Evolutionary conservation across 2,888 invertebrate species (phyloP), one percentile per base, ranked within the genome.

Genomic region (Stenichneumon culpator): DNA sequence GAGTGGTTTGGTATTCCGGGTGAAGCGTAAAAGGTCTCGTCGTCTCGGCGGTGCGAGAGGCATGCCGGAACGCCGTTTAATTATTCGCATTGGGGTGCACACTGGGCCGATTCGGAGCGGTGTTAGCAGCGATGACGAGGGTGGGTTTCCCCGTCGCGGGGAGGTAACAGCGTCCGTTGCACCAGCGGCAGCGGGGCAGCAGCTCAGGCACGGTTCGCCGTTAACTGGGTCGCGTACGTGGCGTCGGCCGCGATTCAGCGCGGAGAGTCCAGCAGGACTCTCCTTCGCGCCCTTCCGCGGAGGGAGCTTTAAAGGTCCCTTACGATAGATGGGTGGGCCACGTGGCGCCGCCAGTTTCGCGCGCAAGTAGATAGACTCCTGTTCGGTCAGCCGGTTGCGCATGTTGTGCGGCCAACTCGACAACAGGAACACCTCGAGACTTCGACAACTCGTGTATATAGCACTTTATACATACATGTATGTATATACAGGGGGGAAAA

Each of bases 301-400:
- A 63, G 52, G 52, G 44, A 50, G 72, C 84, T 86, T 82, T 83
- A 80, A 81, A 86, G 83, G 81, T 83, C 86, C 79, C 74, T 60
- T 72, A 47, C 44, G 44, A 57, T 47, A 65, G 44, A 50, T n/a
- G 54, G 67, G 57, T 44, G 63, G 19, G 65, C 83, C 73, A 77
- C 70, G 83, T 82, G 79, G 77, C 69, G 47, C 57, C 70, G 73
- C 67, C 68, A 82, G 39, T 74, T 69, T 47, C 68, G 47, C 80
- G 80, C 80, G 74, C 74, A 81, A 81, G 80, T 81, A 73, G 73
- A 81, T 68, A 73, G 60, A 69, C 67, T 57, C 74, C 57, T 57
- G 73, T 81, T 74, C 80, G 68, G 74, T 81, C 80, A 81, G 80
- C 68, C 80, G 74, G 68, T 54, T 44, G 47, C 60, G 25, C 72